phyloP scores from a whole-genome alignment of 2,888 invertebrate species.

The Clunio marinus region DNA sequence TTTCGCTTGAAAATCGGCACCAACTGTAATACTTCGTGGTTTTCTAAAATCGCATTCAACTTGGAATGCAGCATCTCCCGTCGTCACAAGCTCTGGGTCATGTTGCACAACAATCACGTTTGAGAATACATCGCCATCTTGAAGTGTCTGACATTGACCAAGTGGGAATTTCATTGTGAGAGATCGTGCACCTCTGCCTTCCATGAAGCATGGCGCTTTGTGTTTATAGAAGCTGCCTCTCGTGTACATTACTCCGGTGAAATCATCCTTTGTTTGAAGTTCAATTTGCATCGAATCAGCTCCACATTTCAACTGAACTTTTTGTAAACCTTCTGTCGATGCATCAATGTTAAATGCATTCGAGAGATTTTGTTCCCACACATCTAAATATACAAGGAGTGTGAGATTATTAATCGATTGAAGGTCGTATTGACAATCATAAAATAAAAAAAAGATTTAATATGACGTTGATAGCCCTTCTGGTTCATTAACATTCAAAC shows the following conservation, averaged over 20 bases:
- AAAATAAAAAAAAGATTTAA: too few species aligned
- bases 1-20: constrained; percentile 53
- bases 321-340: constrained; percentile 56
- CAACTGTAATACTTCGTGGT: constrained; percentile 55
- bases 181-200: constrained; percentile 51
- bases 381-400: constrained; percentile 43
- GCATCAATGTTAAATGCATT: constrained; percentile 58
- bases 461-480: too few species aligned
- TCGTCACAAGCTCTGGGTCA: constrained; percentile 62
- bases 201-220: constrained; percentile 56
- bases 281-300: constrained; percentile 56
- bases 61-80: constrained; percentile 62
- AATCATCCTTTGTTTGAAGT: constrained; percentile 55
- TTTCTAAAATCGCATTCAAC: constrained; percentile 61
- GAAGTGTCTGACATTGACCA: constrained; percentile 56
- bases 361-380: constrained; percentile 55
- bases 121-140: constrained; percentile 56
- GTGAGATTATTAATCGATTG: not conserved
- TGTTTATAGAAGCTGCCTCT: constrained; percentile 59
- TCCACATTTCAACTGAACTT: constrained; percentile 56
- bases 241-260: constrained; percentile 61
- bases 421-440: too few species aligned
- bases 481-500: too few species aligned
- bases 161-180: constrained; percentile 57
- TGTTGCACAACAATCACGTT: constrained; percentile 63